Evolutionary conservation across 2,113 vertebrate genomes (phyloP), one percentile per base, ranked within the genome.

Genomic region (Raja brachyura): DNA sequence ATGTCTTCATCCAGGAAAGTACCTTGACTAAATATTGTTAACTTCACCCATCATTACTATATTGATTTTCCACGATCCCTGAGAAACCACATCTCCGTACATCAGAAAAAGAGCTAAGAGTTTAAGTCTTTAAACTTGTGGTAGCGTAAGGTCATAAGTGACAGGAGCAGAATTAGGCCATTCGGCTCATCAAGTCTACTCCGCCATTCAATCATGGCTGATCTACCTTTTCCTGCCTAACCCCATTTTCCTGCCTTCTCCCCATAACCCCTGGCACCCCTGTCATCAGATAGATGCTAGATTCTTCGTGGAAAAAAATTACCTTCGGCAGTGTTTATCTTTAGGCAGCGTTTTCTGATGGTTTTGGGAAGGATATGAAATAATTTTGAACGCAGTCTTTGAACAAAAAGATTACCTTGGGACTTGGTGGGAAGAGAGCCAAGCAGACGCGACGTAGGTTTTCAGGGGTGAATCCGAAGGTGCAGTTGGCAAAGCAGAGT

Each of bases 401-500:
- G 14, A 5, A 28, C 33, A 25, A 5, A 10, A 10, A 2, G 33
- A 66, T 97, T 94, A 98, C 98, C 96, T 96, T 94, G 93, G 96
- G 92, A 93, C 95, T 94, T 0, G 96, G 94, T 0, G 98, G 98
- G 59, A 97, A 98, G 75, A 99, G 94, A 0, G 97, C 97, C 0
- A 97, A 96, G 56, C 96, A 93, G 93, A 97, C 94, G 93, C 98
- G 96, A 93, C 95, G 20, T 31, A 97, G 94, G 95, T 99, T 99
- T 5, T 96, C 96, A 77, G 96, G 20, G 0, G 97, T 98, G 93
- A 96, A 95, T 93, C 98, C 97, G 39, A 98, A 95, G 93, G 95
- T 96, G 93, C 93, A 93, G 0, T 97, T 97, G 74, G 95, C 96
- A 66, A 97, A 94, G 28, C 97, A 96, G 94, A 98, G 94, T 7